Conservation (phyloP, 2,888 invertebrate species). For the Dione juno region DNA sequence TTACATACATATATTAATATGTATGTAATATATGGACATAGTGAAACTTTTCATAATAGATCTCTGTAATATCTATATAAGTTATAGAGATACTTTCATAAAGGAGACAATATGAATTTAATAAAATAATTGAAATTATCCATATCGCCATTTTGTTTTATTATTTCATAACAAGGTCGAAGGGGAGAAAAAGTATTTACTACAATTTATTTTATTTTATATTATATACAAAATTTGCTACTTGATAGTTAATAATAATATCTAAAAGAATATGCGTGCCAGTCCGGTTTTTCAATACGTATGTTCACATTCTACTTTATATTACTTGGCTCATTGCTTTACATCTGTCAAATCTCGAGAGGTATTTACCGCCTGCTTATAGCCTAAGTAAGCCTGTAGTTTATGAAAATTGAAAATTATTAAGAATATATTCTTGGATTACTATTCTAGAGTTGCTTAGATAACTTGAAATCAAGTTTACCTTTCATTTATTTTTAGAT, state of each 20-base stretch:
- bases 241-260: neutral
- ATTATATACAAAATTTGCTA: no score
- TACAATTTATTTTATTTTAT: no score
- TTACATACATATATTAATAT: no score
- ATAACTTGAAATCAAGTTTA: neutral
- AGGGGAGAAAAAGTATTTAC: no score
- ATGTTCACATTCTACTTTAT: constrained; percentile 54
- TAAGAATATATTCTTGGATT: constrained; percentile 16
- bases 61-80: no score
- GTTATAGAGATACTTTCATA: no score
- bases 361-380: constrained; percentile 59
- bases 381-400: constrained; percentile 50
- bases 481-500: neutral
- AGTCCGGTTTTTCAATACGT: constrained; percentile 38
- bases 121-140: no score
- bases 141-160: no score
- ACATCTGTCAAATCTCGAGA: constrained; percentile 69
- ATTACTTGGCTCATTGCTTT: constrained; percentile 58
- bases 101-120: no score
- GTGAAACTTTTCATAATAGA: no score
- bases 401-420: constrained; percentile 35
- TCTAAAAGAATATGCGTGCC: constrained; percentile 1
- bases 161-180: no score
- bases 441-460: neutral
- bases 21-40: no score